These are phyloP conservation scores for Melieria crassipennis DNA, from an alignment of 2,888 invertebrate genomes.

Conservation along the genomic window DNA sequence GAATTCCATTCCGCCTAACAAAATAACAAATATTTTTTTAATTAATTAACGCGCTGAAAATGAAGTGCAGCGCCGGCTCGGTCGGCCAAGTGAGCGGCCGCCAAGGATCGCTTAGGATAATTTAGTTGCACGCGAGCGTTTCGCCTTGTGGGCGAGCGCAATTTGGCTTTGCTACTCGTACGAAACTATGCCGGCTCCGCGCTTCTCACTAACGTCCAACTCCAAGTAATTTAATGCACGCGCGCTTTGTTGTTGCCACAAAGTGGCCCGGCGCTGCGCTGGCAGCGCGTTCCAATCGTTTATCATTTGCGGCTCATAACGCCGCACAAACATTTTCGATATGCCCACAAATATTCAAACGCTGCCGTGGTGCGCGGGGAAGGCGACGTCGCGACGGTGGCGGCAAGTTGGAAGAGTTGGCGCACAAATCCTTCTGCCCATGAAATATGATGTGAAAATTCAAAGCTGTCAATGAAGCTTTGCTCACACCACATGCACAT, in stretches of 20 bases:
- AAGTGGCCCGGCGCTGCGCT: not conserved
- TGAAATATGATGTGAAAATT: conserved; percentile 35
- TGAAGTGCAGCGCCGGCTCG: too few species aligned
- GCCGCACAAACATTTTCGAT: conserved; percentile 27
- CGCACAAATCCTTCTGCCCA: conserved; percentile 19
- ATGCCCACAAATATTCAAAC: not conserved
- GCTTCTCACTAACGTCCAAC: too few species aligned
- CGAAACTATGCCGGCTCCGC: too few species aligned
- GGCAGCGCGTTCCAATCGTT: conserved; percentile 17
- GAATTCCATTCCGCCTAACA: conserved; percentile 29
- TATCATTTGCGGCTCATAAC: conserved; percentile 35
- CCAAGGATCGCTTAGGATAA: too few species aligned
- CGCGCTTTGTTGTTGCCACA: too few species aligned
- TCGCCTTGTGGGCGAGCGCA: too few species aligned
- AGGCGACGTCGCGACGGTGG: not conserved
- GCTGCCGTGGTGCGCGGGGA: not conserved
- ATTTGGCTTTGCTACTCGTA: too few species aligned
- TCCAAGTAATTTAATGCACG: too few species aligned
- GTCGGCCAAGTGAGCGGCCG: too few species aligned
- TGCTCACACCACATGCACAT: too few species aligned
- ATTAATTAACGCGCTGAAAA: conserved; percentile 22
- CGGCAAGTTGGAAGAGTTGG: not conserved
- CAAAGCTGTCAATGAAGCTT: conserved; percentile 32
- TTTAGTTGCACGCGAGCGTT: too few species aligned
- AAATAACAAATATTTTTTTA: conserved; percentile 21